Evolutionary conservation across 1,140 invertebrate genomes (phyloP), one percentile per base, ranked within the genome.

Genomic region (Drosophila nebulosa): DNA sequence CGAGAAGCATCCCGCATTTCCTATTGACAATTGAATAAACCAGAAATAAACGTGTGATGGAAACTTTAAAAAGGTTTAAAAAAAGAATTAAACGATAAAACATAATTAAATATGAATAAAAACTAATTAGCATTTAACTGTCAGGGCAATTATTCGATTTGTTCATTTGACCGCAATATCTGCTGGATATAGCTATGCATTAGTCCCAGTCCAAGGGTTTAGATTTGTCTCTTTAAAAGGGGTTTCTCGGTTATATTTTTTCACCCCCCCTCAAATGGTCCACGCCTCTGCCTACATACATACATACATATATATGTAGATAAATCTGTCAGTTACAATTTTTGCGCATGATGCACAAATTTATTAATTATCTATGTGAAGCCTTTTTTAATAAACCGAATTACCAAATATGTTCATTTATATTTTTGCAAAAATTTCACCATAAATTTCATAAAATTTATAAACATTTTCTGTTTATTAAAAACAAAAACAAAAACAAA

Each of bases 331-430:
- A 50, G 55, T 36, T 68, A 78, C 39, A 69, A 58, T 65, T 65
- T 74, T 46, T 55, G 68, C 61, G 67, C 69, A 70, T 76, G 74
- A 81, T 88, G 74, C 81, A 70, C 81, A 69, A 81, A 75, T 46
- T 86, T 88, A 78, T 86, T 86, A 86, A 86, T 88, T 86, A 88
- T 84, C 77, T 69, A 85, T 81, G 58, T 81, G 58, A 81, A 81
- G 78, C 46, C 64, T 55, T 71, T 85, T 73, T 86, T 86, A 78
- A 84, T 85, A 79, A 85, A 79, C 80, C 73, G 60, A 84, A 62
- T 79, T 84, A 69, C 72, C 35, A 66, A 71, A 66, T 65, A 52
- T 71, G 63, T 24, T 57, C 69, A 35, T 74, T 58, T 58, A 42
- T 51, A 35, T n/a, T 64, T 73, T 64, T 73, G 62, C 53, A 53